phyloP scores from a whole-genome alignment of 2,797 vertebrate genomes.

The Vultur gryphus region DNA sequence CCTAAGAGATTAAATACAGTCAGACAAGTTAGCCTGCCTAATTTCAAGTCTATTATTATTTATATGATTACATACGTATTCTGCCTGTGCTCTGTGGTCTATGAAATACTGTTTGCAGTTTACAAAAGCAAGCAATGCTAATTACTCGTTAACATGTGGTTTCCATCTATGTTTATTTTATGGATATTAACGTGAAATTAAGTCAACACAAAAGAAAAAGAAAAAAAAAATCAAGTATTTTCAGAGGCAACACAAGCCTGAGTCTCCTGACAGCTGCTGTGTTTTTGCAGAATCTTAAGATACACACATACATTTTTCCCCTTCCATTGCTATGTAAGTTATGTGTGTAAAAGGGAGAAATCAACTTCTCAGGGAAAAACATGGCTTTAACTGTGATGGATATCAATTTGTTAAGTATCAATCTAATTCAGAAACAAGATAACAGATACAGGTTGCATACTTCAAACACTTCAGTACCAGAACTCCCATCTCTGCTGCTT shows the following conservation, averaged over 20 bases:
- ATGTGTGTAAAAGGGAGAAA: not conserved
- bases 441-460: not conserved
- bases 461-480: not conserved
- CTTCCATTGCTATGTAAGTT: not conserved
- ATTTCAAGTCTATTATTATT: not conserved
- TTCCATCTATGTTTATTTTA: not conserved
- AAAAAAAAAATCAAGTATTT: not conserved
- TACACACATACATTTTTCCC: not conserved
- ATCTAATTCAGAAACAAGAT: not conserved
- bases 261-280: not conserved
- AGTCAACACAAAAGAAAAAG: not conserved
- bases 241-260: not conserved
- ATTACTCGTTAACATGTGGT: not conserved
- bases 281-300: not conserved
- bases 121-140: not conserved
- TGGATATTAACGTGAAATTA: slow-evolving; percentile 3
- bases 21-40: not conserved
- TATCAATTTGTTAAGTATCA: not conserved
- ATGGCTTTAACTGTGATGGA: not conserved
- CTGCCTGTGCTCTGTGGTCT: not conserved
- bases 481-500: not conserved
- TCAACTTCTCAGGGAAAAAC: not conserved
- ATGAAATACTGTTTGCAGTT: not conserved
- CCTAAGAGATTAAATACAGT: not conserved
- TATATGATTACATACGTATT: not conserved